phyloP scores from a whole-genome alignment of 2,888 invertebrate genomes.

The Deilephila porcellus region DNA sequence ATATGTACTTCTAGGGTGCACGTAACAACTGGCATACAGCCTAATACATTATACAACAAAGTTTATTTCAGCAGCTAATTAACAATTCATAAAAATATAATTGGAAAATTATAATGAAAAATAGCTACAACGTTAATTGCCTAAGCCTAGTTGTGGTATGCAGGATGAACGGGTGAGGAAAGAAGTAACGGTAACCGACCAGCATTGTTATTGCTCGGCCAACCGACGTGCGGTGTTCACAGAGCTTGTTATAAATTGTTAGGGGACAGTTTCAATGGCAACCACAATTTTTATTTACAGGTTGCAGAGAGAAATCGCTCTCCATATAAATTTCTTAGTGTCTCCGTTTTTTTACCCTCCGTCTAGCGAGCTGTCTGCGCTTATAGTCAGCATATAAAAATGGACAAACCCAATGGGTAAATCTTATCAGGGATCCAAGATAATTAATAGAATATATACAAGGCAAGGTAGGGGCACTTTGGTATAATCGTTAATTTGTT shows the following conservation, averaged over 20 bases:
- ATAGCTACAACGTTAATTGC: not conserved
- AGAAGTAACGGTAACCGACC: not conserved
- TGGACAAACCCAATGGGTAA: too few species aligned
- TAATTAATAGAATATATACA: too few species aligned
- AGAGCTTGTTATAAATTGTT: not conserved
- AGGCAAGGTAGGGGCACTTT: not conserved
- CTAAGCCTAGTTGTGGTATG: not conserved
- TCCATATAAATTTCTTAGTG: too few species aligned
- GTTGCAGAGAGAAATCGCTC: too few species aligned
- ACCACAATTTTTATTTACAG: too few species aligned
- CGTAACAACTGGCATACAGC: not conserved
- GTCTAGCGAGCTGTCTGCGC: too few species aligned
- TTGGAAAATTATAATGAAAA: not conserved
- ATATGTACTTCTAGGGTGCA: conserved; percentile 3
- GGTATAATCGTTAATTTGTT: not conserved
- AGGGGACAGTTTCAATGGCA: not conserved
- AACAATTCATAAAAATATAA: not conserved
- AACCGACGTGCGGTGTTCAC: not conserved
- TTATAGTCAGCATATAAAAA: too few species aligned
- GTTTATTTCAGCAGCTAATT: not conserved
- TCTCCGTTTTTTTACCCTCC: too few species aligned
- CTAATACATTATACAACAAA: conserved; percentile 3
- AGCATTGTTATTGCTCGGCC: not conserved
- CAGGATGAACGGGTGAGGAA: not conserved
- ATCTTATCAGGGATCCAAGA: too few species aligned